phyloP scores from a whole-genome alignment of 2,888 invertebrate genomes.

The Drosophila ustulata region DNA sequence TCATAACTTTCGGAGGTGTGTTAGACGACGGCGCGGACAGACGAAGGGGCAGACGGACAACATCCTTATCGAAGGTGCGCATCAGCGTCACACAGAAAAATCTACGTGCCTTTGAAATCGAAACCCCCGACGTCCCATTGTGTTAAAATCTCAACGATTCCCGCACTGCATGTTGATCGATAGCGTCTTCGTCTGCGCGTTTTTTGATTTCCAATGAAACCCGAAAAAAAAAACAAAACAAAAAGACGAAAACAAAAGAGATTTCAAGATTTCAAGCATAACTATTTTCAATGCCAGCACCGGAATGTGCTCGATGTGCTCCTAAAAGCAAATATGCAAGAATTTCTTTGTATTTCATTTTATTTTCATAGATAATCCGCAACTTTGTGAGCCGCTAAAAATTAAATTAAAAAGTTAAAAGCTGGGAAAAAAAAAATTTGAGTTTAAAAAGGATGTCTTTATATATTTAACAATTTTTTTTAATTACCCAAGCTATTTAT shows the following conservation, averaged over 20 bases:
- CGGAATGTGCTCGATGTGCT: constrained; percentile 8
- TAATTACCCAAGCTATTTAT: too few species aligned
- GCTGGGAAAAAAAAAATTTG: background rate
- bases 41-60: constrained; percentile 8
- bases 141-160: constrained; percentile 68
- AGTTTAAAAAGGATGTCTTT: background rate
- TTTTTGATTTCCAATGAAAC: constrained; percentile 65
- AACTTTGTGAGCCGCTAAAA: background rate
- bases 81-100: constrained; percentile 68
- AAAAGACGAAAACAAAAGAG: constrained; percentile 44
- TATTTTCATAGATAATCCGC: background rate
- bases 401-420: background rate
- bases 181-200: constrained; percentile 50
- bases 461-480: too few species aligned
- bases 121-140: constrained; percentile 72
- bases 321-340: constrained; percentile 13
- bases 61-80: constrained; percentile 79
- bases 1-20: constrained; percentile 62
- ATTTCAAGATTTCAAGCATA: constrained; percentile 62
- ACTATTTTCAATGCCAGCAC: constrained; percentile 76
- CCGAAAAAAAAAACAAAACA: constrained; percentile 27
- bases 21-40: constrained; percentile 31
- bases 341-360: constrained; percentile 16
- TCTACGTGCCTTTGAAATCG: constrained; percentile 78
- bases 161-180: constrained; percentile 74